Evolutionary conservation across 2,113 vertebrate species (phyloP), one percentile per base, ranked within the genome.

Genomic region (Orcinus orca): DNA sequence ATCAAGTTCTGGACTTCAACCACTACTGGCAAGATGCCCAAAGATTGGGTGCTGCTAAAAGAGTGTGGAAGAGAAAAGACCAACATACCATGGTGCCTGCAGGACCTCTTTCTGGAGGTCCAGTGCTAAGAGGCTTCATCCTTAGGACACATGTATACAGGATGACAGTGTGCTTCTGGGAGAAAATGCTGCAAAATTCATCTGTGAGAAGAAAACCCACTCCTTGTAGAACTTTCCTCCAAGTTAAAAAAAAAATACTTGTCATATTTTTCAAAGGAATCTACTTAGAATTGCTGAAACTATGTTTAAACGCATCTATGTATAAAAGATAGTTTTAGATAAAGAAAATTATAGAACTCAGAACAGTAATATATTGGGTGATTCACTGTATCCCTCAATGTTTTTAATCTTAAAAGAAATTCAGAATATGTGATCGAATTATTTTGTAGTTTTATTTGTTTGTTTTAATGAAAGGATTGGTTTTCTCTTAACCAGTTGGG

Each of bases 401-500:
- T 82, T 97, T 97, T 95, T 84, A 87, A 96, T 90, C 2, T 77
- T 67, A 86, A 97, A 97, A 96, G 92, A 96, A 67, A 77, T 70
- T 92, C 76, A 97, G 58, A 95, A 94, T 85, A 67, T 70, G 29
- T 50, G 55, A 55, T 76, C 38, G 33, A 82, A 29, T 82, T 96
- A 26, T 74, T 65, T 31, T 86, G 73, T 67, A 47, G 67, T 41
- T 95, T 62, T 60, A 88, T 87, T 68, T 31, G 36, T 90, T 83
- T 91, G 41, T 77, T 98, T 96, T 85, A 93, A 94, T 83, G 65
- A 94, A 97, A 94, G 13, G 41, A 88, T 89, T 98, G 92, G 79
- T 63, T 96, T 73, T 95, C 0, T 60, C 67, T 90, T 79, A 95
- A 95, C 90, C 81, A 95, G 85, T 93, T 94, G 87, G 70, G 85